phyloP scores from a whole-genome alignment of 2,113 vertebrate species.

The Polyodon spathula region DNA sequence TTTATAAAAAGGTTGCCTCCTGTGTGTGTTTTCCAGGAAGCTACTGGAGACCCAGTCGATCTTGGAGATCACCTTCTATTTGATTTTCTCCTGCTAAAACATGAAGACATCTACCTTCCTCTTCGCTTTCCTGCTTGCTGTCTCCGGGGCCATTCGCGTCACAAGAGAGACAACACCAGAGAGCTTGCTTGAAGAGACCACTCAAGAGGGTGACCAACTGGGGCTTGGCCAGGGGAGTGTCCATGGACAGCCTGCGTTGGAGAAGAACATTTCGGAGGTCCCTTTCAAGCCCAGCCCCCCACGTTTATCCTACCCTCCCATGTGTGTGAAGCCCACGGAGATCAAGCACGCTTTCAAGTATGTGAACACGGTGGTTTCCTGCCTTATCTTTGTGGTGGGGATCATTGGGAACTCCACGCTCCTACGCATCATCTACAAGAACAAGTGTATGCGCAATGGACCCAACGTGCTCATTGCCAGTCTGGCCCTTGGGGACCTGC shows the following conservation, averaged over 20 bases:
- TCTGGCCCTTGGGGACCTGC: constrained; percentile 76
- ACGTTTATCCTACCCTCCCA: constrained; percentile 39
- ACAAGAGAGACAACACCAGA: too few relatives aligned
- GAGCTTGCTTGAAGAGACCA: too few relatives aligned
- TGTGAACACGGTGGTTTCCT: constrained; percentile 77
- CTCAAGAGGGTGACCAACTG: constrained; percentile 6
- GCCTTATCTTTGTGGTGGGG: constrained; percentile 76
- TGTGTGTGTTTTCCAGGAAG: too few relatives aligned
- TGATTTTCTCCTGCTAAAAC: too few relatives aligned
- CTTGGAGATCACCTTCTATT: too few relatives aligned
- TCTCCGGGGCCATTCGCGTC: too few relatives aligned
- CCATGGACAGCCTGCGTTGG: background rate
- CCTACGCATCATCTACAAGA: constrained; percentile 83
- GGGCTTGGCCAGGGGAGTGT: constrained; percentile 6
- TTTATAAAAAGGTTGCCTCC: too few relatives aligned
- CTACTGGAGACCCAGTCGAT: too few relatives aligned
- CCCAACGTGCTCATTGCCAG: constrained; percentile 82
- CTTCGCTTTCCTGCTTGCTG: too few relatives aligned
- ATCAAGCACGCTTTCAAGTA: constrained; percentile 77
- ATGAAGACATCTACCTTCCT: too few relatives aligned
- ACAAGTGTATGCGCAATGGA: constrained; percentile 87
- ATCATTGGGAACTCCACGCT: constrained; percentile 80
- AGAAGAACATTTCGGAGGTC: constrained; percentile 29
- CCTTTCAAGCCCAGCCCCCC: constrained; percentile 18
- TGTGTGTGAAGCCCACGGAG: constrained; percentile 61